Conservation (phyloP, 2,888 invertebrate species). For the Meloe dianella region DNA sequence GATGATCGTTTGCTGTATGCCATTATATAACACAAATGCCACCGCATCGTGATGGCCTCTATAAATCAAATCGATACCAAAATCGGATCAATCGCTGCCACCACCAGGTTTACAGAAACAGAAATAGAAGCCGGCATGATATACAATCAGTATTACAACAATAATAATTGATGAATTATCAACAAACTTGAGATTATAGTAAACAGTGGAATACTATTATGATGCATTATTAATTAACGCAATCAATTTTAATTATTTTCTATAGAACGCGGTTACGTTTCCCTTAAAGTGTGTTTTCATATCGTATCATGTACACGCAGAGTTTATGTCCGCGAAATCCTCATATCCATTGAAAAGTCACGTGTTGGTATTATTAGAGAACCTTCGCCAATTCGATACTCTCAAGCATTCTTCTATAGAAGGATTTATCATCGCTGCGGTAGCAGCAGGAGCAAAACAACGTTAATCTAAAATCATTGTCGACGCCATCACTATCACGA, state of each 20-base stretch:
- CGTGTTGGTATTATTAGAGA: background rate
- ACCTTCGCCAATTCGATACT: background rate
- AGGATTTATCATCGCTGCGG: background rate
- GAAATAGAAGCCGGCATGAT: background rate
- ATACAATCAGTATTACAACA: background rate
- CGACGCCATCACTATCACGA: background rate
- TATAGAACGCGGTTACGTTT: background rate
- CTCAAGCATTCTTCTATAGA: background rate
- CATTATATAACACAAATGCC: background rate
- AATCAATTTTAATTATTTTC: background rate
- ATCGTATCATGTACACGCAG: background rate
- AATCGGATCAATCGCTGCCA: conserved; percentile 29
- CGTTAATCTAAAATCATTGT: conserved; percentile 2
- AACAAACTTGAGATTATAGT: background rate
- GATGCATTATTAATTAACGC: background rate
- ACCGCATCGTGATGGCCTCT: conserved; percentile 6
- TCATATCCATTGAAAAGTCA: background rate
- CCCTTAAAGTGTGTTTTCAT: background rate
- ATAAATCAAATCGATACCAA: conserved; percentile 33
- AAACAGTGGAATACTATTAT: background rate
- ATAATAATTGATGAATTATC: background rate
- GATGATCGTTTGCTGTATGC: background rate
- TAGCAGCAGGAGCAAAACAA: background rate
- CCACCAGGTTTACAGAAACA: background rate
- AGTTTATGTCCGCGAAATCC: background rate